Conservation (phyloP, 2,113 vertebrate genomes). For the Scophthalmus maximus region DNA sequence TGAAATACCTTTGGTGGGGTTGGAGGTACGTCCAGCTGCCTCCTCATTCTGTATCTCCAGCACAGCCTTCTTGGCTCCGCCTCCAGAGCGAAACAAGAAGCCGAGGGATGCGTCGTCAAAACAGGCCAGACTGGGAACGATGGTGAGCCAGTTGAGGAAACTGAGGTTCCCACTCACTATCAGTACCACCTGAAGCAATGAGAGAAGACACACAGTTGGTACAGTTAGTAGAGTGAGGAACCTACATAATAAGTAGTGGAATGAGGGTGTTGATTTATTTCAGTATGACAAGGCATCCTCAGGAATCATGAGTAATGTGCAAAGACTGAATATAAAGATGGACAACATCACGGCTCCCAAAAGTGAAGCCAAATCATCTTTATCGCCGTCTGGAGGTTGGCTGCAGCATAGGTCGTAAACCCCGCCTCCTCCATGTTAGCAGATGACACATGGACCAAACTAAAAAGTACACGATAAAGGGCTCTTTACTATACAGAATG, state of each 20-base stretch:
- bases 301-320: neutral
- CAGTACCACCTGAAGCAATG: conserved; percentile 84
- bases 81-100: conserved; percentile 80
- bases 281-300: neutral
- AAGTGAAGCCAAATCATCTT: too few species aligned
- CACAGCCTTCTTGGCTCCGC: conserved; percentile 69
- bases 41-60: conserved; percentile 74
- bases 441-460: too few species aligned
- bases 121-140: conserved; percentile 92
- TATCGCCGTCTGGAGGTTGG: too few species aligned
- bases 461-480: too few species aligned
- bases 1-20: conserved; percentile 74
- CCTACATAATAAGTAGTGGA: too few species aligned
- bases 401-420: too few species aligned
- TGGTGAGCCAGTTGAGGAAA: conserved; percentile 97
- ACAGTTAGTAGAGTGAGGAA: neutral
- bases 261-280: too few species aligned
- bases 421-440: too few species aligned
- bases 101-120: conserved; percentile 89
- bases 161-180: conserved; percentile 95
- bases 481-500: too few species aligned
- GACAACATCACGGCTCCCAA: too few species aligned
- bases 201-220: neutral
- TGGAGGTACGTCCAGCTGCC: neutral
- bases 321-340: too few species aligned